Base-by-base conservation (phyloP, 2,113 vertebrate genomes). In the Sciurus niger region DNA sequence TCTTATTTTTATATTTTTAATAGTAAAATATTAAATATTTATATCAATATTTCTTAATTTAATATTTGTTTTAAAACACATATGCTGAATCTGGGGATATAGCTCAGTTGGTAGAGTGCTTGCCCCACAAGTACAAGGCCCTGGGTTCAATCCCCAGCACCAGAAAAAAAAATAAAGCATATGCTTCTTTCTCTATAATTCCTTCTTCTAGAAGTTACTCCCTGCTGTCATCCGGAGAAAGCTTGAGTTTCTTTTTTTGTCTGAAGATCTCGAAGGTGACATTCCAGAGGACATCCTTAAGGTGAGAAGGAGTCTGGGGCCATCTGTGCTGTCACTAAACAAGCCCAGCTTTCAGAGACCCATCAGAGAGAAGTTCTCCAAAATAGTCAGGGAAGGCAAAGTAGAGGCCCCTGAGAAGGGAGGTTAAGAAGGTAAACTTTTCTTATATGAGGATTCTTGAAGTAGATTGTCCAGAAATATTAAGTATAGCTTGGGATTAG, bases 241-340 rank as follows among this genome's bases (percentile, higher is more conserved):
- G 97, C 98, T 99, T 73, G 99, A 99, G 97, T 99, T 99, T 97
- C 98, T 99, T 43, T 97, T 99, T 85, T 98, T 99, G 24, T 98
- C 99, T 97, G 99, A 99, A 97, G 99, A 99, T 25, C 98, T 99
- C 48, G 98, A 98, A 70, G 98, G 98, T 80, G 98, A 99, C 88
- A 97, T 99, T 79, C 94, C 99, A 60, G 98, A 99, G 94, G 97
- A 98, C 84, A 97, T 98, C 58, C 97, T 99, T 40, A 98, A 99
- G 99, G 99, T 99, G 65, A 98, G 94, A 84, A 77, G 65, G 63
- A 7, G 8, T 40, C 32, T 58, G 67, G 43, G 73, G 16, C 74
- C 24, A 6, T 67, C 43, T 83, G 40, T 79, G 63, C 30, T 79
- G 63, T 70, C 34, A 84, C 63, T 96, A 63, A 55, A 37, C 24